Base-by-base conservation (phyloP, 2,113 vertebrate genomes). In the Dasyornis broadbenti region DNA sequence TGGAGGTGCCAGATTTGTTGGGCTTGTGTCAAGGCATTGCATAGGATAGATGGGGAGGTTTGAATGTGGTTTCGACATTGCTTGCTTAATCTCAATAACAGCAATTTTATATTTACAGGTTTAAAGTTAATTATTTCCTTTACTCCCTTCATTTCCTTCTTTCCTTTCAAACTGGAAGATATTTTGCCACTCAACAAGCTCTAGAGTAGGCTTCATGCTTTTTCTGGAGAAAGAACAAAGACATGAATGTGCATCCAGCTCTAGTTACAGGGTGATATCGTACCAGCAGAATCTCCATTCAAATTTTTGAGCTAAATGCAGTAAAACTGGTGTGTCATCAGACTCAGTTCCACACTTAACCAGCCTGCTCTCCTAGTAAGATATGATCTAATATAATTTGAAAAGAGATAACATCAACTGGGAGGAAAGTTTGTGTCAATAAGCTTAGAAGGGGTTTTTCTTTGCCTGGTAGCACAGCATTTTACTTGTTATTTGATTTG, bases 351-450 rank as follows among this genome's bases (percentile, higher is more conserved):
- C 64, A 37, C 12, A 47, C 50, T 82, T 76, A 63, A 66, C 52
- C 50, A 95, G 33, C 63, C 80, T 88, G 71, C 47, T 88, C 20
- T 80, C 52, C 71, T 86, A 47, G 54, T 54, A 44, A 94, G 85
- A 88, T 85, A 86, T 24, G 4, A 83, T 77, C 66, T 65, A 57
- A 64, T 56, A 80, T 65, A 77, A 94, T 82, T 66, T 88, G 63
- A 75, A 91, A 91, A 83, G 4, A 52, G 88, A 90, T 92, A 91
- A 24, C 27, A 88, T 90, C 79, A 70, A 3, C 31, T 63, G 21
- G 56, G 35, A 89, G 44, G 47, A 86, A 96, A 77, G 47, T 92
- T 92, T 79, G 40, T 87, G 86, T 75, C 92, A 87, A 82, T 89
- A 89, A 57, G 13, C 4, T 93, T 71, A 89, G 65, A 52, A 79